Conservation (phyloP, 2,797 vertebrate species). For the Tarsius wallacei region DNA sequence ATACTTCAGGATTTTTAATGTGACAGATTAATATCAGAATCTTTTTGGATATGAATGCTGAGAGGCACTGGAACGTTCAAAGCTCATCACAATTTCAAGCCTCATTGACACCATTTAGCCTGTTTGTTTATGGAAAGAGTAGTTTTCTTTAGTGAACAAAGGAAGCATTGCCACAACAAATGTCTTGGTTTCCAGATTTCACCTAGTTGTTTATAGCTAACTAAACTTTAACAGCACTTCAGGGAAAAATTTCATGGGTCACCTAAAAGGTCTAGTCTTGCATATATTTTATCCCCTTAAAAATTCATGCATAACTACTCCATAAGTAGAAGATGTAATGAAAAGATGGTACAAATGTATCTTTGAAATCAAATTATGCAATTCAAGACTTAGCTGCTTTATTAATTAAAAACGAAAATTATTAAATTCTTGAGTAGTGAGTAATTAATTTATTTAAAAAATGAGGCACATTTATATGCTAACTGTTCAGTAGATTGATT, state of each 20-base stretch:
- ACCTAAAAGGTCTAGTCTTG: not conserved
- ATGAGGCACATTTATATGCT: not conserved
- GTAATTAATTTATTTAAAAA: not conserved
- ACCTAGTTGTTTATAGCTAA: not conserved
- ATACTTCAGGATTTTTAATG: slow-evolving; percentile 35
- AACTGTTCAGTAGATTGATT: not conserved
- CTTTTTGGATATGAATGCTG: slow-evolving; percentile 51
- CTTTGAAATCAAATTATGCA: not conserved
- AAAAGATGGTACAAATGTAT: not conserved
- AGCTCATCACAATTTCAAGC: slow-evolving; percentile 61
- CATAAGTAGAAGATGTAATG: not conserved
- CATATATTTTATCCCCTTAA: not conserved
- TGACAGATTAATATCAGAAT: slow-evolving; percentile 10
- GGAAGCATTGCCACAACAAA: not conserved
- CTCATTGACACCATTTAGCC: slow-evolving; percentile 41
- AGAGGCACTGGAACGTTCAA: not conserved
- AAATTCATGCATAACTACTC: not conserved
- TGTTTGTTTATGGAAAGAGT: not conserved
- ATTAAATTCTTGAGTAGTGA: not conserved
- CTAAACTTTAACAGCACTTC: not conserved
- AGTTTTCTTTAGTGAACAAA: slow-evolving; percentile 26
- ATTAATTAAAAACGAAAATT: slow-evolving; percentile 12
- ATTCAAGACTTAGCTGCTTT: not conserved
- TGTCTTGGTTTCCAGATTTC: slow-evolving; percentile 4
- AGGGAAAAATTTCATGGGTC: not conserved